phyloP scores from a whole-genome alignment of 2,797 vertebrate genomes.

The Pagetopsis macropterus region DNA sequence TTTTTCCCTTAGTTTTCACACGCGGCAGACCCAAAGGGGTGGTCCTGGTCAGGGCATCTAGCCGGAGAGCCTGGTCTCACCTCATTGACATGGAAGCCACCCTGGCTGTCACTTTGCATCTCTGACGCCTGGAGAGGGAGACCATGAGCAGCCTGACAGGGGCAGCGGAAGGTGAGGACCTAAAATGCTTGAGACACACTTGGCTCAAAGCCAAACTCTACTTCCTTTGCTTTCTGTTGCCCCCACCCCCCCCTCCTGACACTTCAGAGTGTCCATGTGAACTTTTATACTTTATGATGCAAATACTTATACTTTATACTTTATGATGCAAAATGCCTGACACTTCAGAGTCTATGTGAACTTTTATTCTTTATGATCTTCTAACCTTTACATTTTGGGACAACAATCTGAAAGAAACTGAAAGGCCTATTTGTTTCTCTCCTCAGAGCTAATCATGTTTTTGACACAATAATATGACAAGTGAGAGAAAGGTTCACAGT shows the following conservation, averaged over 20 bases:
- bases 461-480: constrained; percentile 32
- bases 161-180: constrained; percentile 77
- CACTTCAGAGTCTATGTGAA: constrained; percentile 68
- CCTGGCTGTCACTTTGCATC: constrained; percentile 81
- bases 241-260: constrained; percentile 46
- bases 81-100: constrained; percentile 81
- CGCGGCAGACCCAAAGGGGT: constrained; percentile 73
- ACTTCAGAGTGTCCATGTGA: constrained; percentile 63
- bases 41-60: constrained; percentile 72
- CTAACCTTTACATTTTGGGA: constrained; percentile 70
- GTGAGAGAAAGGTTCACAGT: constrained; percentile 3
- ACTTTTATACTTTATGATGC: constrained; percentile 77
- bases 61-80: constrained; percentile 77
- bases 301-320: no score
- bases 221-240: constrained; percentile 18
- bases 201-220: constrained; percentile 80
- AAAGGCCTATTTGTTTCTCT: constrained; percentile 28
- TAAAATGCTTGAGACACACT: constrained; percentile 80
- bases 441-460: constrained; percentile 5
- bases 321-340: constrained; percentile 31
- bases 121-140: constrained; percentile 70
- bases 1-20: constrained; percentile 70
- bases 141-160: constrained; percentile 74
- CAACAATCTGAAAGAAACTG: constrained; percentile 37
- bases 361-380: constrained; percentile 77